Conservation (phyloP, 2,888 invertebrate genomes). For the Spisula subtruncata region DNA sequence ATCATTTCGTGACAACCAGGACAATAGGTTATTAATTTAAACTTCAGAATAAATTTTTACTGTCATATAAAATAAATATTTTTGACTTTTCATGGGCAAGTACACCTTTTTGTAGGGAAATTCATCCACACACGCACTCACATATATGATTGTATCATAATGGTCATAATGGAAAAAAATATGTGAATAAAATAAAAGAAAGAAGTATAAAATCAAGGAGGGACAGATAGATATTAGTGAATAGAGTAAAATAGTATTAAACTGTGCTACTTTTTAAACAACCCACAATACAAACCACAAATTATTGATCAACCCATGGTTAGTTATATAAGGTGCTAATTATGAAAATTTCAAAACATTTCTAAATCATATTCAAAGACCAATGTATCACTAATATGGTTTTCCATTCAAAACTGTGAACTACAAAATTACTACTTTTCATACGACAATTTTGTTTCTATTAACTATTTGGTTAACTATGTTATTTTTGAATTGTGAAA, state of each 20-base stretch:
- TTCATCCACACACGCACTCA: conserved; percentile 18
- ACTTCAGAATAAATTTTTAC: neutral
- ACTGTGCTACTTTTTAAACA: conserved; percentile 13
- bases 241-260: neutral
- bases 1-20: neutral
- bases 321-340: neutral
- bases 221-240: conserved; percentile 46
- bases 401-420: no score
- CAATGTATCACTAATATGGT: no score
- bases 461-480: no score
- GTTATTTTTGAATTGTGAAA: no score
- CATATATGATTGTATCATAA: conserved; percentile 6
- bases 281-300: conserved; percentile 31
- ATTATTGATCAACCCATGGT: neutral
- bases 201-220: conserved; percentile 9
- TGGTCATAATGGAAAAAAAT: neutral
- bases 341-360: neutral
- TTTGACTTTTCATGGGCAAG: conserved; percentile 43
- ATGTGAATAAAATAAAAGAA: conserved; percentile 36
- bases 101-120: conserved; percentile 46
- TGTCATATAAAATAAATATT: neutral
- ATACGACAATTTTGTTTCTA: no score
- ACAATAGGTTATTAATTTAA: conserved; percentile 5
- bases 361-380: no score
- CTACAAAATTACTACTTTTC: no score